Evolutionary conservation across 1,140 invertebrate species (phyloP).

Genomic region (Diachasmimorpha longicaudata): DNA sequence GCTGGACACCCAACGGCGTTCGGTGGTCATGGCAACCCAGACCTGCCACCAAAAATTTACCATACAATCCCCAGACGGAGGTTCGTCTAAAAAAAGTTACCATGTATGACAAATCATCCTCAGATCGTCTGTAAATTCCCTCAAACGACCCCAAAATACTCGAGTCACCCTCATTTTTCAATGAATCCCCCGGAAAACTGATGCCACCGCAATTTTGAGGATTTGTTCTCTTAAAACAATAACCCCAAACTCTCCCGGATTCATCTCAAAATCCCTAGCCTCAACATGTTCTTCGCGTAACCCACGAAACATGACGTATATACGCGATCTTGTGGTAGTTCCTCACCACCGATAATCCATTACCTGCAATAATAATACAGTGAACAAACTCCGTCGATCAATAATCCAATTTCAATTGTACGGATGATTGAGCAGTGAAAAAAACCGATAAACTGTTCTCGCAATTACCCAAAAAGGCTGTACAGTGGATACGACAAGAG

Average conservation of each 20-base stretch:
- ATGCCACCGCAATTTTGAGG: not conserved
- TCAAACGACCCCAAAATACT: not conserved
- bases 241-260: not conserved
- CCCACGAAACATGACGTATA: not conserved
- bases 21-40: conserved; percentile 19
- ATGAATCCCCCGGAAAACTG: not conserved
- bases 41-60: not conserved
- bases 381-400: not conserved
- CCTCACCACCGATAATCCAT: not conserved
- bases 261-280: not conserved
- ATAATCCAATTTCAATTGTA: not conserved
- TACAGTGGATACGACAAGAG: not conserved
- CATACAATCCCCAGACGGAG: not conserved
- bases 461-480: not conserved
- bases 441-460: not conserved
- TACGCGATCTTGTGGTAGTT: not conserved
- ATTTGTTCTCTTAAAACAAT: not conserved
- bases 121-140: not conserved
- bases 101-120: not conserved
- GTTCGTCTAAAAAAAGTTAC: not conserved
- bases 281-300: not conserved
- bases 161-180: not conserved
- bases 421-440: not conserved
- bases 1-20: not conserved
- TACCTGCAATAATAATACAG: not conserved